Evolutionary conservation across 1,140 invertebrate species (phyloP), one percentile per base, ranked within the genome.

Genomic region (Meteorus sp.): DNA sequence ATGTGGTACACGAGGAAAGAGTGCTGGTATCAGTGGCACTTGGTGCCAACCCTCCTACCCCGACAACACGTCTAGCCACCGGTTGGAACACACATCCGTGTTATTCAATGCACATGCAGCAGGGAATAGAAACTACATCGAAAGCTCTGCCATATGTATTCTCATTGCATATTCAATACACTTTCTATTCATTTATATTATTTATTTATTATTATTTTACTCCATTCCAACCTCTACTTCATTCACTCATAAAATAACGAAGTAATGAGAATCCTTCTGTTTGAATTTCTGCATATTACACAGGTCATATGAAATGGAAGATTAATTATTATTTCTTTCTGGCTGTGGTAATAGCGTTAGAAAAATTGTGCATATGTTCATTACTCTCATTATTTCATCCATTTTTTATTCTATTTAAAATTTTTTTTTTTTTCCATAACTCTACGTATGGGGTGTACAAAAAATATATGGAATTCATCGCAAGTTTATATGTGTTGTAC

Each of bases 161-260:
- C n/a, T 45, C 45, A 13, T n/a, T 57, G 37, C 39, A 22, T 35
- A 48, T 48, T 47, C 31, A 50, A 39, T 57, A 48, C 35, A 39
- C 8, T 45, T 56, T 33, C 33, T 19, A 47, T 33, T 35, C 23
- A 23, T 22, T 1, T 5, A 20, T 54, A 48, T 3, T 13, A n/a
- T 19, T 7, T n/a, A 25, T 39, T 39, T 11, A 39, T 39, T n/a
- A 39, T 13, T 39, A 39, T 13, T 8, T 4, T 39, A n/a, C n/a
- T n/a, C n/a, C n/a, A n/a, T n/a, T n/a, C n/a, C n/a, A n/a, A n/a
- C n/a, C n/a, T n/a, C n/a, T n/a, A n/a, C n/a, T n/a, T n/a, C n/a
- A n/a, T n/a, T n/a, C n/a, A n/a, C n/a, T n/a, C n/a, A n/a, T n/a
- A n/a, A n/a, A n/a, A n/a, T n/a, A n/a, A n/a, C n/a, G n/a, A n/a